phyloP scores from a whole-genome alignment of 2,888 invertebrate species.

The Ceratothoa steindachneri region DNA sequence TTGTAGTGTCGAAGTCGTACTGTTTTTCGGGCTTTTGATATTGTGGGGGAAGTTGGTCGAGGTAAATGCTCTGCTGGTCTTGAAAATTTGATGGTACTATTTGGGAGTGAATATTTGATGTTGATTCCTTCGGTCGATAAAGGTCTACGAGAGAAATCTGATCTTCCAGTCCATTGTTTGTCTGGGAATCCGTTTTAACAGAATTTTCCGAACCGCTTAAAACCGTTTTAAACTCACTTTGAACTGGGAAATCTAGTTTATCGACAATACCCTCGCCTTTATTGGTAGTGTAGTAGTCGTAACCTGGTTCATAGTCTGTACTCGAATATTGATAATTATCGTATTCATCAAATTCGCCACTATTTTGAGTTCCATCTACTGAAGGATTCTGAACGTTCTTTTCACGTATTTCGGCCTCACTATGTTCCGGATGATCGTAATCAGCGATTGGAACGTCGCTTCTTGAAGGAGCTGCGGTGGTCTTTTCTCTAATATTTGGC shows the following conservation, averaged over 20 bases:
- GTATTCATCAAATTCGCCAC: not conserved
- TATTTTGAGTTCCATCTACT: not conserved
- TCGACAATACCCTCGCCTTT: not conserved
- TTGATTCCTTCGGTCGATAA: not conserved
- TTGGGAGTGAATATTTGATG: not conserved
- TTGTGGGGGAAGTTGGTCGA: conserved; percentile 40
- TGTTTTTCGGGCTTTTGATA: conserved; percentile 16
- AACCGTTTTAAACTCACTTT: no score
- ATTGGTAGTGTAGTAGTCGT: not conserved
- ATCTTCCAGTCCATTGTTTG: no score
- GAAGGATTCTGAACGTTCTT: not conserved
- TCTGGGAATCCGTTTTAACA: no score
- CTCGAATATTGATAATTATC: not conserved
- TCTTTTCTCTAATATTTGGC: not conserved
- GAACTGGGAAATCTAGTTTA: no score
- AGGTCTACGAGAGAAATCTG: not conserved
- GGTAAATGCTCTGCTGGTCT: conserved; percentile 31
- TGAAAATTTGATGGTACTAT: conserved; percentile 25
- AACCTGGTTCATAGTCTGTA: not conserved
- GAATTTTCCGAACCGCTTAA: no score
- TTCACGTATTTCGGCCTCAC: not conserved
- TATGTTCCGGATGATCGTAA: not conserved
- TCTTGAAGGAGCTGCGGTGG: conserved; percentile 17
- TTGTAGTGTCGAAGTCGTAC: not conserved
- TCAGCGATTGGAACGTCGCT: conserved; percentile 23